These are phyloP conservation scores for Chionomys nivalis DNA, from an alignment of 2,113 vertebrate genomes.

Conservation along the genomic window DNA sequence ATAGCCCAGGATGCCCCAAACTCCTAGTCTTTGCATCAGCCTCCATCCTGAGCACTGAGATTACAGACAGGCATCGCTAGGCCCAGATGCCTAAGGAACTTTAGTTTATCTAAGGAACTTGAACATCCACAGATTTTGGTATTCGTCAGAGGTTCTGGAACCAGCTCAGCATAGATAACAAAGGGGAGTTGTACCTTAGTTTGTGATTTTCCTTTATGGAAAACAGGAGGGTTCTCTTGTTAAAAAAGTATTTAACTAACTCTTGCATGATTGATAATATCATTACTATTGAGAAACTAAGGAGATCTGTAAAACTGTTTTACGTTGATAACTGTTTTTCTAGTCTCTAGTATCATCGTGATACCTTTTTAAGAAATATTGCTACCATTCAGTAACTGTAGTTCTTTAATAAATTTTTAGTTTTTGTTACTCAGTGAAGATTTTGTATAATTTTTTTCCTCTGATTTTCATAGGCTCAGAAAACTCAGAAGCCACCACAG, in stretches of 20 bases:
- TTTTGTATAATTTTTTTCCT: background rate
- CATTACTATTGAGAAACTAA: slow-evolving; percentile 47
- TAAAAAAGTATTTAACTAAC: slow-evolving; percentile 23
- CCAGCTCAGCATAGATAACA: background rate
- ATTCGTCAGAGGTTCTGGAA: background rate
- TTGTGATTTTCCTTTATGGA: slow-evolving; percentile 40
- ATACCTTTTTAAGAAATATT: background rate
- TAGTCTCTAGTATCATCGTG: background rate
- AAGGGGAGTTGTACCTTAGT: background rate
- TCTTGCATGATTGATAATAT: slow-evolving; percentile 4
- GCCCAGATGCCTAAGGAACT: background rate
- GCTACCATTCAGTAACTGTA: background rate
- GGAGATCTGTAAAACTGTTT: slow-evolving; percentile 16
- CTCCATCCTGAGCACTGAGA: background rate
- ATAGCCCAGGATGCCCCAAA: background rate
- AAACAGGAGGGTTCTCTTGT: background rate
- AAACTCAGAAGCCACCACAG: slow-evolving; percentile 96
- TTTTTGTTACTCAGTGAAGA: background rate
- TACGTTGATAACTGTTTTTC: background rate
- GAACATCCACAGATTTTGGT: background rate
- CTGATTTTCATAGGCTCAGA: slow-evolving; percentile 91
- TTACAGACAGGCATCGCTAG: background rate
- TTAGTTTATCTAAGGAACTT: background rate
- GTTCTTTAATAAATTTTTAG: slow-evolving; percentile 10
- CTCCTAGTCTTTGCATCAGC: background rate